Percentiles rank a stretch among this genome's conserved stretches.
These are phyloP conservation scores for Pagetopsis macropterus DNA, from an alignment of 2,797 vertebrate species.

Conservation along the genomic window DNA sequence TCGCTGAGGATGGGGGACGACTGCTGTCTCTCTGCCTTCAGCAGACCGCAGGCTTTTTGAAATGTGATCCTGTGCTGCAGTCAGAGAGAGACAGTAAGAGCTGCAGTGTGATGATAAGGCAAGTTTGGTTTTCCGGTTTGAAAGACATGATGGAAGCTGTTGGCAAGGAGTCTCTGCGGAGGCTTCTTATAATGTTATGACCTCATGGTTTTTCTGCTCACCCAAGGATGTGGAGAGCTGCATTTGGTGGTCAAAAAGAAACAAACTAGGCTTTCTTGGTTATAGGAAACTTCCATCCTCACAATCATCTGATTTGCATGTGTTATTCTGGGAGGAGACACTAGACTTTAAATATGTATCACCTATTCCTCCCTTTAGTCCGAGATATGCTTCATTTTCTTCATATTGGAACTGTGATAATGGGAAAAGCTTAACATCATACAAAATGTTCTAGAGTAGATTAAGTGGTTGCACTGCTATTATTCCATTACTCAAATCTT, in stretches of 20 bases:
- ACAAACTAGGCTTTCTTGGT: background rate
- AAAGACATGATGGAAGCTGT: conserved; percentile 44
- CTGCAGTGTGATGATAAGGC: conserved; percentile 54
- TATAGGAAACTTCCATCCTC: conserved; percentile 16
- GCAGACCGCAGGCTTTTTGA: conserved; percentile 73
- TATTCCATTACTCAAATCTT: background rate
- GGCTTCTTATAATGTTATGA: conserved; percentile 14
- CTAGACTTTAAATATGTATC: background rate
- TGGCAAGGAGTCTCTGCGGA: conserved; percentile 15
- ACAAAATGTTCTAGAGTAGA: background rate
- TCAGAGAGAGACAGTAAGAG: conserved; percentile 44
- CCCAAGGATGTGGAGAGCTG: background rate
- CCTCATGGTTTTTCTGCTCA: conserved; percentile 25
- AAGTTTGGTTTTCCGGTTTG: conserved; percentile 45
- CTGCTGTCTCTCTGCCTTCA: conserved; percentile 64
- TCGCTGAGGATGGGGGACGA: conserved; percentile 51
- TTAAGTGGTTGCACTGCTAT: background rate
- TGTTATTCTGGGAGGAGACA: background rate
- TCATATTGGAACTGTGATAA: background rate
- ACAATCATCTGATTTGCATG: background rate
- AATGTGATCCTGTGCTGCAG: conserved; percentile 70
- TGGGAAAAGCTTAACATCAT: no score
- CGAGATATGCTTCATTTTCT: conserved; percentile 34
- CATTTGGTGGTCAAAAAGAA: conserved; percentile 18
- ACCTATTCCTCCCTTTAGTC: background rate